A percentile compares a stretch with the other conserved stretches of the same genome.
These are phyloP conservation scores for Onychomys leucogaster DNA, from an alignment of 2,797 vertebrate genomes.

Conservation along the genomic window DNA sequence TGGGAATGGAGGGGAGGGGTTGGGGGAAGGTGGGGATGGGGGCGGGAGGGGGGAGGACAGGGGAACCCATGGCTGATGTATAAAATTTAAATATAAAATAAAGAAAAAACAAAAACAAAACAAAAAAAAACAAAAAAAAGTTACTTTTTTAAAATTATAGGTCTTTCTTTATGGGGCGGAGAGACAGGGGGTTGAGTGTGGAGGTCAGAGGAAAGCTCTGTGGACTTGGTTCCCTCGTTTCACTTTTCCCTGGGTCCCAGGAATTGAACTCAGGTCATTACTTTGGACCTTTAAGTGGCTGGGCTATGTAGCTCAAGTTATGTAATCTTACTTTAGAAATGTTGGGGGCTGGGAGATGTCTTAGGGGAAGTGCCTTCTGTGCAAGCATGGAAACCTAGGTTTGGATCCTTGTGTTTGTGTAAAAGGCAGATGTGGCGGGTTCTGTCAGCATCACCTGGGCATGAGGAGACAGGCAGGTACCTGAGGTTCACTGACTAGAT, in stretches of 20 bases:
- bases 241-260: neutral
- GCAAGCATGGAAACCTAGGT: neutral
- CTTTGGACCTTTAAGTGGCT: neutral
- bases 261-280: neutral
- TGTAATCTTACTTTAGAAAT: constrained; percentile 2
- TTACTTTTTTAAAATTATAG: too few relatives aligned
- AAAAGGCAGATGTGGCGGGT: too few relatives aligned
- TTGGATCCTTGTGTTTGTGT: too few relatives aligned
- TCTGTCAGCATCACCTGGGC: neutral
- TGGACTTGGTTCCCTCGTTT: neutral
- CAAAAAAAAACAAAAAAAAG: too few relatives aligned
- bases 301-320: neutral
- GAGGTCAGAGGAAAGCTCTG: neutral
- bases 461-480: neutral
- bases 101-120: too few relatives aligned
- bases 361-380: neutral
- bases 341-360: neutral
- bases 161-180: neutral
- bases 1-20: too few relatives aligned
- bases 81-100: too few relatives aligned
- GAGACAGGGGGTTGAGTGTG: neutral
- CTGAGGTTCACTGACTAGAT: neutral
- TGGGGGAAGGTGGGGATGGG: too few relatives aligned
- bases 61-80: too few relatives aligned
- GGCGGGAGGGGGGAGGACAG: too few relatives aligned